Evolutionary conservation across 2,888 invertebrate species (phyloP), one percentile per base, ranked within the genome.

Genomic region (Leucophora obtusa): DNA sequence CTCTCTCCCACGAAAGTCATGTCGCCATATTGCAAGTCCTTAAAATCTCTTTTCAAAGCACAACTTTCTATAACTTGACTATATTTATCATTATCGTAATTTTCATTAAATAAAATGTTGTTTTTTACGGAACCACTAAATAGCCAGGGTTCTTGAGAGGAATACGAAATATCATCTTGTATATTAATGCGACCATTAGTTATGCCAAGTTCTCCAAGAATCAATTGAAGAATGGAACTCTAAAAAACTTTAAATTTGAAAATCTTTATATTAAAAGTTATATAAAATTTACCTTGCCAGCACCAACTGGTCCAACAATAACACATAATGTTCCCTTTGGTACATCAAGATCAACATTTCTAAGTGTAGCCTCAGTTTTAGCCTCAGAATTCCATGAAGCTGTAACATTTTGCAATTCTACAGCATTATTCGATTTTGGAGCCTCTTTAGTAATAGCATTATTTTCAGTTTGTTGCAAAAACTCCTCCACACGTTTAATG

Each of bases 261-360:
- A 66, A 50, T 14, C 7, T n/a, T 51, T 38, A 38, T 38, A 10
- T 11, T 11, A 38, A n/a, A 17, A 58, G 28, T 28, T 28, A 15
- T 53, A 14, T 15, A 21, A 1, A 56, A 47, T 38, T 51, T 85
- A 88, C 88, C 90, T 93, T 98, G 86, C 97, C 98, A 28, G 96
- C 92, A 9, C 97, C 98, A 11, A 97, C 97, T 0, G 96, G 94
- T 10, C 97, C 97, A 72, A 97, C 94, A 15, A 98, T 92, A 4
- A 95, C 96, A 83, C 95, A 93, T 1, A 96, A 91, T 85, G 93
- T 92, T 15, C 93, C 93, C 79, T 92, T 91, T 5, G 92, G 91
- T 1, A 95, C 91, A 0, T 90, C 90, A 9, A 95, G 84, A 83
- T 92, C 93, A 9, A 95, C 89, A 83, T 88, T 91, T 83, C 90